A percentile compares a stretch with the other conserved stretches of the same genome.
Evolutionary conservation across 2,888 invertebrate genomes (phyloP).

Genomic region (Hypomecis punctinalis): DNA sequence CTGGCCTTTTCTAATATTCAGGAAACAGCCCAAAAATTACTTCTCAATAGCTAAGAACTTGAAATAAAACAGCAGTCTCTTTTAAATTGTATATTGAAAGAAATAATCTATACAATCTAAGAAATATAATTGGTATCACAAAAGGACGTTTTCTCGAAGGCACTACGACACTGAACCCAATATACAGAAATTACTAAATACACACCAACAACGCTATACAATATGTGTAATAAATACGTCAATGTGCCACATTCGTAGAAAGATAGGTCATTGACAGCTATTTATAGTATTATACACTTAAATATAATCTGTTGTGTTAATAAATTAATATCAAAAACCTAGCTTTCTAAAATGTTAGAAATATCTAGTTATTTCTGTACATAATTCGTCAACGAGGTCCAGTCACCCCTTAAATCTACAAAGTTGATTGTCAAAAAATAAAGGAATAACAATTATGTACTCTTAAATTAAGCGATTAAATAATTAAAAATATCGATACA

Average conservation of each 20-base stretch:
- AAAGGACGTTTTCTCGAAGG: constrained; percentile 81
- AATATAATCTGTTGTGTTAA: constrained; percentile 26
- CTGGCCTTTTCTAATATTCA: too few relatives aligned
- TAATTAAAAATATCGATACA: constrained; percentile 69
- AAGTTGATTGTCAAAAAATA: constrained; percentile 80
- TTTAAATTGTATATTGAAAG: constrained; percentile 77
- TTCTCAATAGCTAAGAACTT: background rate
- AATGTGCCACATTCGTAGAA: constrained; percentile 8
- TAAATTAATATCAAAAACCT: constrained; percentile 21
- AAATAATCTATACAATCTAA: constrained; percentile 80
- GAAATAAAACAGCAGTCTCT: constrained; percentile 46
- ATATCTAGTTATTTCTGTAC: constrained; percentile 32
- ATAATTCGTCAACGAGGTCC: constrained; percentile 35
- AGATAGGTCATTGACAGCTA: constrained; percentile 7
- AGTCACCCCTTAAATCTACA: constrained; percentile 56
- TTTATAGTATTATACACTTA: constrained; percentile 25
- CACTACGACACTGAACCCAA: constrained; percentile 59
- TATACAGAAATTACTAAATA: constrained; percentile 36
- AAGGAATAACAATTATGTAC: constrained; percentile 64
- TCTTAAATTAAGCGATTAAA: constrained; percentile 69
- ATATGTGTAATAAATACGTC: constrained; percentile 29
- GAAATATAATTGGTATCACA: constrained; percentile 78
- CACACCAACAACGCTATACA: constrained; percentile 29
- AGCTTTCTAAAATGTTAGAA: constrained; percentile 11
- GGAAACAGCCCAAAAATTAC: too few relatives aligned